Evolutionary conservation across 1,140 invertebrate genomes (phyloP).

Genomic region (Drosophila insularis): DNA sequence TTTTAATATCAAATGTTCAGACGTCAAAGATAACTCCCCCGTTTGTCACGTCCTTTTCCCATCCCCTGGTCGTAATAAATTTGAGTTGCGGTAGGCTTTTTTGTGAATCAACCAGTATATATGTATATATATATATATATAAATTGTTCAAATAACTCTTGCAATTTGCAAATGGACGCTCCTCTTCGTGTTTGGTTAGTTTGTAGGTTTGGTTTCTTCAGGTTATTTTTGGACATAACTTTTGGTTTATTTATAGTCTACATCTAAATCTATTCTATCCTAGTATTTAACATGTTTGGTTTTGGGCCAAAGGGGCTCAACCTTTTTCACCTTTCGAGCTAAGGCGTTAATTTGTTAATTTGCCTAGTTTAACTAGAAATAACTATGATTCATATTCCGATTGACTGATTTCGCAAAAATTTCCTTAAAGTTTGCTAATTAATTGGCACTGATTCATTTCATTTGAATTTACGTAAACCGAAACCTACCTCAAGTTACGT

Average conservation of each 20-base stretch:
- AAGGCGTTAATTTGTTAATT: slow-evolving; percentile 3
- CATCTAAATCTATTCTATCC: neutral
- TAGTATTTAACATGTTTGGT: neutral
- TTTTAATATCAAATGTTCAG: neutral
- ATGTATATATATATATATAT: neutral
- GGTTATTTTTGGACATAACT: neutral
- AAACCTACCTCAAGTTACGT: neutral
- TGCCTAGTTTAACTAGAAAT: slow-evolving; percentile 2
- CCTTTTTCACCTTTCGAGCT: neutral
- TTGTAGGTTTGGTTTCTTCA: neutral
- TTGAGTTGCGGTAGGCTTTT: neutral
- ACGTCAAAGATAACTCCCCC: slow-evolving; percentile 3
- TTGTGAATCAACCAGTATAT: neutral
- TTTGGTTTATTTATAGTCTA: neutral
- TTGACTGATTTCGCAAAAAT: neutral
- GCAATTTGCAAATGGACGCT: neutral
- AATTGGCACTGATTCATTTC: neutral
- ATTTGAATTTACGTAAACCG: neutral
- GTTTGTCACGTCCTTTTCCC: neutral
- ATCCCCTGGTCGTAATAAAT: no score
- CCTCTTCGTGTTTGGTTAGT: neutral
- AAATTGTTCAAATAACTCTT: neutral
- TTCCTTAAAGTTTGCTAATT: neutral
- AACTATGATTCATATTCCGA: neutral
- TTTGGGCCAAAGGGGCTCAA: neutral